phyloP scores from a whole-genome alignment of 2,888 invertebrate species.

The Mimas tiliae region DNA sequence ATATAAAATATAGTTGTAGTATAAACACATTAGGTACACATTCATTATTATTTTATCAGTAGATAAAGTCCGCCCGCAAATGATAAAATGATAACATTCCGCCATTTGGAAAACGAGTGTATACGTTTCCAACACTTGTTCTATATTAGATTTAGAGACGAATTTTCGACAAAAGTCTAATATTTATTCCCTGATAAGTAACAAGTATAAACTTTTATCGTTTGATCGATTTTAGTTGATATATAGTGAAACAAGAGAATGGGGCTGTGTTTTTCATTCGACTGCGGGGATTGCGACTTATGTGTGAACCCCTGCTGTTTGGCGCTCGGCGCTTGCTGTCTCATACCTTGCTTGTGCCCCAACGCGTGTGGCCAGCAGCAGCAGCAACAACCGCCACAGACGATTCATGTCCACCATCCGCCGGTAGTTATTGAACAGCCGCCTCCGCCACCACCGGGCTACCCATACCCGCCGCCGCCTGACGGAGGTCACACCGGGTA shows the following conservation, averaged over 20 bases:
- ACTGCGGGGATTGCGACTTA: conserved; percentile 72
- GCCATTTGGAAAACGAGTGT: conserved; percentile 44
- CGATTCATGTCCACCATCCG: conserved; percentile 71
- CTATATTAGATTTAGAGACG: conserved; percentile 34
- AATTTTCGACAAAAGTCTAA: background rate
- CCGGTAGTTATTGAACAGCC: conserved; percentile 60
- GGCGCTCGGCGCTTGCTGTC: conserved; percentile 74
- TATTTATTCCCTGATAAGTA: conserved; percentile 3
- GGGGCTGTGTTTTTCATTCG: conserved; percentile 76
- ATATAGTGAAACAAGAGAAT: conserved; percentile 54
- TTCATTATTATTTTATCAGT: conserved; percentile 46
- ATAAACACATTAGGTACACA: background rate
- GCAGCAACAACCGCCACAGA: conserved; percentile 61
- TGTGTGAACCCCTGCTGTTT: conserved; percentile 77
- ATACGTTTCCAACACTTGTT: conserved; percentile 40
- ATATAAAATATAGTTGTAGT: too few species aligned
- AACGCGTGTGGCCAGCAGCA: conserved; percentile 78
- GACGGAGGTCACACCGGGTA: conserved; percentile 53
- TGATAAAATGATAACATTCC: conserved; percentile 53
- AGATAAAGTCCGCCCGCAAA: conserved; percentile 50
- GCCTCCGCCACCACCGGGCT: conserved; percentile 55
- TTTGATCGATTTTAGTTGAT: conserved; percentile 62
- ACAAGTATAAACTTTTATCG: conserved; percentile 24
- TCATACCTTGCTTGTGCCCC: conserved; percentile 75
- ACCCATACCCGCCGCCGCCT: conserved; percentile 59